Evolutionary conservation across 1,140 invertebrate species (phyloP), one percentile per base, ranked within the genome.

Genomic region (Achatina immaculata): DNA sequence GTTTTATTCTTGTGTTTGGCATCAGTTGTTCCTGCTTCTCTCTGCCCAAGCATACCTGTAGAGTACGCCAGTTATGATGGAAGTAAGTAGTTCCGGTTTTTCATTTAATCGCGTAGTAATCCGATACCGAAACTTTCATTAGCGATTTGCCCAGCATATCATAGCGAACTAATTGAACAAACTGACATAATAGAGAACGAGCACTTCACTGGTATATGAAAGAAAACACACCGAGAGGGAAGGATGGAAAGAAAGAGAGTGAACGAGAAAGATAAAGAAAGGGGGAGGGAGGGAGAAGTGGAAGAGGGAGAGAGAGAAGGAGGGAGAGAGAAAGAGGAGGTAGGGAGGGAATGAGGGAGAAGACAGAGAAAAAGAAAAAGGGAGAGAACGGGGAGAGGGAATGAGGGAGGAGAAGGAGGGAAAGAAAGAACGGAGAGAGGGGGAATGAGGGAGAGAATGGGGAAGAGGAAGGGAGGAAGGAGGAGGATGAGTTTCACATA

Each of bases 401-500:
- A 24, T 28, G 74, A 76, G 48, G 1, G 48, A 36, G 74, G 0
- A 24, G 34, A 36, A 2, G 74, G 38, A 36, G 36, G 48, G 38
- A 34, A 48, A 24, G 34, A 34, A 76, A 48, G 38, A 36, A 28
- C 24, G n/a, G 42, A 76, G 48, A 55, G 48, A 55, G 74, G 38
- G 48, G n/a, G 42, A 76, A 34, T 28, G 48, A 55, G 43, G 16
- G 38, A n/a, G 21, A 76, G 74, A 76, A 24, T 21, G 74, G 38
- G 48, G n/a, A 24, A 76, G 48, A 55, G 28, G 24, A 36, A 51
- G 48, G 21, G 24, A 76, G 45, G n/a, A n/a, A n/a, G n/a, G n/a
- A n/a, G n/a, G n/a, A n/a, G n/a, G n/a, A n/a, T n/a, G n/a, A n/a
- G n/a, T n/a, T n/a, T n/a, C n/a, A n/a, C n/a, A n/a, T n/a, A n/a